A percentile compares a stretch with the other conserved stretches of the same genome.
These are phyloP conservation scores for Heliconius ethilla DNA, from an alignment of 2,888 invertebrate species.

Conservation along the genomic window DNA sequence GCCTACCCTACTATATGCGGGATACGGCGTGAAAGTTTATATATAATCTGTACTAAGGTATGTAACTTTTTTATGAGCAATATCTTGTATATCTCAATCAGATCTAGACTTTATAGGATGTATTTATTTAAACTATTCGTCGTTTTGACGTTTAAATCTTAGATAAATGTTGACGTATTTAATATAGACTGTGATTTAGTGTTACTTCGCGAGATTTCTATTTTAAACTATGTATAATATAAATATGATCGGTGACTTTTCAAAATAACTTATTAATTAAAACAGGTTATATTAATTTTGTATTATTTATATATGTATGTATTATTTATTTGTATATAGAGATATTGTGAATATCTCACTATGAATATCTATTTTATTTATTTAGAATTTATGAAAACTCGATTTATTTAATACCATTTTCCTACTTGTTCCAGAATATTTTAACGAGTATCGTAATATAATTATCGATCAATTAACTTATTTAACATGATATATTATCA, in stretches of 20 bases:
- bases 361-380: not conserved
- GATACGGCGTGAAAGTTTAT: not conserved
- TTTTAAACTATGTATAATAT: constrained; percentile 62
- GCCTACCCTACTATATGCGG: too few relatives aligned
- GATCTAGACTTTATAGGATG: constrained; percentile 8
- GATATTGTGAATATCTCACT: constrained; percentile 10
- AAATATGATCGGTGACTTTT: constrained; percentile 40
- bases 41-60: not conserved
- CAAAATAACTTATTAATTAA: constrained; percentile 12
- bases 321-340: constrained; percentile 5
- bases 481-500: constrained; percentile 37
- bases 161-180: constrained; percentile 75
- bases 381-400: constrained; percentile 2
- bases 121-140: constrained; percentile 57
- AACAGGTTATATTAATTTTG: constrained; percentile 6
- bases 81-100: constrained; percentile 32
- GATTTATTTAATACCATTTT: not conserved
- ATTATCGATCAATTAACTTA: constrained; percentile 27
- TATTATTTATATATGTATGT: constrained; percentile 5
- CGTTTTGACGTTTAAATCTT: constrained; percentile 67
- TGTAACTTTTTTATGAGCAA: constrained; percentile 5
- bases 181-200: constrained; percentile 81
- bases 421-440: not conserved
- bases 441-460: constrained; percentile 7
- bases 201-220: constrained; percentile 77